Base-by-base conservation (phyloP, 2,113 vertebrate genomes). In the Carollia perspicillata region DNA sequence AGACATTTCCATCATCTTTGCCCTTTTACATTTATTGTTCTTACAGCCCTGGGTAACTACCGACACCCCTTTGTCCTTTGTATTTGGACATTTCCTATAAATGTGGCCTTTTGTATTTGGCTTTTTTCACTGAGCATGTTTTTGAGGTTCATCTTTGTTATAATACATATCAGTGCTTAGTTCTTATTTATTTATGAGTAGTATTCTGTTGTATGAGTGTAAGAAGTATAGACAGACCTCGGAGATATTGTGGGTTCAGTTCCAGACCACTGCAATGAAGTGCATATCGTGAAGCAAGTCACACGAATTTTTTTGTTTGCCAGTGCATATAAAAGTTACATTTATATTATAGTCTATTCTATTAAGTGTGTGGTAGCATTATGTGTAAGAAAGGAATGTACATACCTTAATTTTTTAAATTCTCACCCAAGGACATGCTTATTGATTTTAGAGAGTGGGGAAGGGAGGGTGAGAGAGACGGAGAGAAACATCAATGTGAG, bases 21-120 rank as follows among this genome's bases (percentile, higher is more conserved):
- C 28, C 63, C 37, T 63, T 58, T 58, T 37, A 49, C 28, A 72
- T 49, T 75, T 35, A 22, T 12, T 44, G 22, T 72, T 81, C 42
- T 89, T 28, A 78, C 7, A 40, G 60, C 8, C 87, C 33, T 85
- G 22, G 12, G 17, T 49, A 87, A 60, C 60, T 49, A 55, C 23
- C 78, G 13, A 53, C 84, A 9, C 71, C 35, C 72, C 60, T 84
- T 60, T 60, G 58, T 30, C 55, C 12, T 79, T 0, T 86, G 0
- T 81, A 37, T 96, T 84, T 88, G 26, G 42, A n/a, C 63, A 49
- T 86, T 97, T 89, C 49, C 74, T 86, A 26, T 72, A 95, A 65
- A 17, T 10, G 20, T 87, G n/a, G n/a, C 78, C 20, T 93, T 88
- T 90, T 71, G 3, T 80, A 22, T 93, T 37, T 91, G 51, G 17